phyloP scores from a whole-genome alignment of 2,888 invertebrate species.

The Dione vanillae region DNA sequence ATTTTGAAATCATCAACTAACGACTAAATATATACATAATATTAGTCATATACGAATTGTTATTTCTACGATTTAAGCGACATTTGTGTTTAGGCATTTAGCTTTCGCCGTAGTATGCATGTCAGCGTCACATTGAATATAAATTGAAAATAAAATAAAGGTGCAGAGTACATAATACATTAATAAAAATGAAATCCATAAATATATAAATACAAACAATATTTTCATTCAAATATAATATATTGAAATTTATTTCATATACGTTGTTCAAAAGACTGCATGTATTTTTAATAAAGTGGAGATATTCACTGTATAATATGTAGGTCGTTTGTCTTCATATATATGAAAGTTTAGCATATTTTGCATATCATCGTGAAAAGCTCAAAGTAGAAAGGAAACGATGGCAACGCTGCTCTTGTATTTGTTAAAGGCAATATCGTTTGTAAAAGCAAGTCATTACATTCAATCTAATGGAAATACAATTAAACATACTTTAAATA shows the following conservation, averaged over 20 bases:
- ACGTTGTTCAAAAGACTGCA: background rate
- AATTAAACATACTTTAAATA: no score
- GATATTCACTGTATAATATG: slow-evolving; percentile 37
- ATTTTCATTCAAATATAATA: background rate
- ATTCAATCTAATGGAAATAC: background rate
- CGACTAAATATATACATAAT: no score
- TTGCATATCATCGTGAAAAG: slow-evolving; percentile 15
- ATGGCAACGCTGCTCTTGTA: background rate
- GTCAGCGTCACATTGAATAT: no score
- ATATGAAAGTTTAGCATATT: slow-evolving; percentile 46
- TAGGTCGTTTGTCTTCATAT: slow-evolving; percentile 40
- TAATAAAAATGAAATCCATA: background rate
- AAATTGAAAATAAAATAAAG: no score
- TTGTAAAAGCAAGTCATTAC: background rate
- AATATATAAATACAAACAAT: background rate
- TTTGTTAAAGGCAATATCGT: background rate
- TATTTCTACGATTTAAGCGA: no score
- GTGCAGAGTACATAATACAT: no score
- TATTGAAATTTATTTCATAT: background rate
- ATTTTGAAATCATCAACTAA: no score
- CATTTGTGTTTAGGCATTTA: no score
- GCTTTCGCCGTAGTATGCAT: no score
- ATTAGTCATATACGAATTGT: no score
- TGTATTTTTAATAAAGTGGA: slow-evolving; percentile 34
- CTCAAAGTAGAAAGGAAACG: slow-evolving; percentile 7